Conservation (phyloP, 2,113 vertebrate species). For the Gnathochromis pfefferi region DNA sequence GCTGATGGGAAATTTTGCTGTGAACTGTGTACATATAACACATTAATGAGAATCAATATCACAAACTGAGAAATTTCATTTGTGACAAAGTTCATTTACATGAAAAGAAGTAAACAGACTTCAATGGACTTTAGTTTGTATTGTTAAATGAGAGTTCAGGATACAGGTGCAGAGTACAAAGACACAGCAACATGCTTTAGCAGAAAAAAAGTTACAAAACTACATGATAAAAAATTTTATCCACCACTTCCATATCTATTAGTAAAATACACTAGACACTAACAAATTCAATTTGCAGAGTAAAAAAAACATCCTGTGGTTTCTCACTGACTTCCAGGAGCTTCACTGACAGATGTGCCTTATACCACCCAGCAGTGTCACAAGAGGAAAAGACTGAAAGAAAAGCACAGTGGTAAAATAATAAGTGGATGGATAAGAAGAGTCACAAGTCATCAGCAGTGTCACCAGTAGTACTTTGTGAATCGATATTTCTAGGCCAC, state of each 20-base stretch:
- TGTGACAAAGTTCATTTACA: not conserved
- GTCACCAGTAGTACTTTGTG: not conserved
- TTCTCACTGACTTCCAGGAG: not conserved
- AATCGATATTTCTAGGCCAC: not conserved
- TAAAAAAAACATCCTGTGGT: not conserved
- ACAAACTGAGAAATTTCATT: not conserved
- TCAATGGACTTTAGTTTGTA: not conserved
- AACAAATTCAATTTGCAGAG: not conserved
- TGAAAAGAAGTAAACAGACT: not conserved
- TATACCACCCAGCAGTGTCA: not conserved
- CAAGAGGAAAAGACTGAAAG: not conserved
- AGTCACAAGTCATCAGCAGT: not conserved
- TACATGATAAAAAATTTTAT: accelerated
- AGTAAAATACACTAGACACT: not conserved
- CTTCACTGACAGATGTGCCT: not conserved
- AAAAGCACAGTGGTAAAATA: not conserved
- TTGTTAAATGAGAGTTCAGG: not conserved
- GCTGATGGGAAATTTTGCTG: not conserved
- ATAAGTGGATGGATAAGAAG: not conserved
- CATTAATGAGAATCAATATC: not conserved
- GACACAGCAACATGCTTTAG: not conserved
- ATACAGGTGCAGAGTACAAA: not conserved
- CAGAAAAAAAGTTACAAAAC: not conserved
- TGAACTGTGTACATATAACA: not conserved
- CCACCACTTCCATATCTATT: not conserved